Evolutionary conservation across 2,113 vertebrate species (phyloP).

Genomic region (Alexandromys fortis): DNA sequence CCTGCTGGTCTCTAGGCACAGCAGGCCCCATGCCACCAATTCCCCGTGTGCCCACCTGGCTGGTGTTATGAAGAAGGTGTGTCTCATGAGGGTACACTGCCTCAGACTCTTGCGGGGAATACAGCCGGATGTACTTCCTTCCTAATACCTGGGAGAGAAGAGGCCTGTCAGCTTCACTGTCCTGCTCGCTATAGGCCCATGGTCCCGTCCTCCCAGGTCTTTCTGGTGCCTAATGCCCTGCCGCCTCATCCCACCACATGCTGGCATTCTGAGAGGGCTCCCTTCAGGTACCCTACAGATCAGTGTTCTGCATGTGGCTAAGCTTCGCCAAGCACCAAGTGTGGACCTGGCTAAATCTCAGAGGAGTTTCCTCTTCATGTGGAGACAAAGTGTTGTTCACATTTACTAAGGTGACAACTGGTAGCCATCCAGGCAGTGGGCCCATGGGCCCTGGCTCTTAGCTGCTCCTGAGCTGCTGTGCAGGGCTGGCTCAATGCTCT

Average conservation of each 20-base stretch:
- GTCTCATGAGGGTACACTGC: slow-evolving; percentile 94
- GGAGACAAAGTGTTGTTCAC: neutral
- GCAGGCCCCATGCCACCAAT: accelerated
- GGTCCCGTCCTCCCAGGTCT: neutral
- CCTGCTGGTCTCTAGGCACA: accelerated
- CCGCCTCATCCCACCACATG: accelerated
- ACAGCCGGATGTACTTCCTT: slow-evolving; percentile 95
- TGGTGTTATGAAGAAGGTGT: slow-evolving; percentile 95
- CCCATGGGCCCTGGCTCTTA: neutral
- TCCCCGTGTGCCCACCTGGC: slow-evolving; percentile 88
- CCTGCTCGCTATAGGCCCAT: neutral
- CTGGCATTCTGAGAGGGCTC: neutral
- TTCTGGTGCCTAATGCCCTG: accelerated
- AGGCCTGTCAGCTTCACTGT: neutral
- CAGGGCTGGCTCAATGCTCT: neutral
- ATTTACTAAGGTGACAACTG: neutral
- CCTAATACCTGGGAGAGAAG: slow-evolving; percentile 90
- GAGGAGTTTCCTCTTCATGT: neutral
- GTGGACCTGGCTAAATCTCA: no score
- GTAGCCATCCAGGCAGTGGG: neutral
- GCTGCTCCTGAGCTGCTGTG: neutral
- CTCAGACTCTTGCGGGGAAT: slow-evolving; percentile 89
- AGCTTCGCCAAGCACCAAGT: neutral
- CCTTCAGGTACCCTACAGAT: neutral
- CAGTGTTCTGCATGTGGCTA: neutral